Base-by-base conservation (phyloP, 2,888 invertebrate species). In the Syrista parreyssii region DNA sequence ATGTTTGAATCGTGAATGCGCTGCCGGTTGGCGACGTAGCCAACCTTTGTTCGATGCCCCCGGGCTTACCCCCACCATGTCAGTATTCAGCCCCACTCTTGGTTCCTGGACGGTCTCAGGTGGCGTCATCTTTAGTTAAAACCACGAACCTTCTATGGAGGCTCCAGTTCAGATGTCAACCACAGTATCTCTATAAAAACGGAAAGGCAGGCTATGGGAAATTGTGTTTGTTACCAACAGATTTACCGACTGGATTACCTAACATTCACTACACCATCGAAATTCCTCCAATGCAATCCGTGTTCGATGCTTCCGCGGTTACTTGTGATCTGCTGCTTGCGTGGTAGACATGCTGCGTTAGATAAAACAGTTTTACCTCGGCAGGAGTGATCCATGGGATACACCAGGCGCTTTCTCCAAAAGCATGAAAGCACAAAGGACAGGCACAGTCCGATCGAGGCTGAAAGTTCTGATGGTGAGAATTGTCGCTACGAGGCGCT, bases 1-100 rank as follows among this genome's bases (percentile, higher is more conserved):
- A 94, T 94, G 94, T 94, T 93, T 89, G 88, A 89, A 87, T 86
- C 88, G 89, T 90, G 90, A 91, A 91, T 91, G 91, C 88, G 86
- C 88, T 86, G 87, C 86, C 84, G 86, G 81, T 82, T 83, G 81
- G 80, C 84, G 81, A 85, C 86, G 83, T 85, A 82, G 80, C 82
- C 87, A 88, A 88, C 88, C 89, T 89, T 89, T 89, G 89, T 89
- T 88, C 86, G 87, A 88, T 87, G 88, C 86, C 85, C 84, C 82
- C 85, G 83, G 80, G 79, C 81, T 82, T 78, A 75, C 78, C 76
- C 77, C 82, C 80, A 78, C 82, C 79, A 78, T 15, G 9, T 55
- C 55, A 9, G 2, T 9, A 55, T 55, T 55, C 55, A 55, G 1
- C 55, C 55, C 55, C 55, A 40, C 55, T 55, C 55, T 23, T 55